phyloP scores from a whole-genome alignment of 2,888 invertebrate genomes.

The Iphiclides podalirius region DNA sequence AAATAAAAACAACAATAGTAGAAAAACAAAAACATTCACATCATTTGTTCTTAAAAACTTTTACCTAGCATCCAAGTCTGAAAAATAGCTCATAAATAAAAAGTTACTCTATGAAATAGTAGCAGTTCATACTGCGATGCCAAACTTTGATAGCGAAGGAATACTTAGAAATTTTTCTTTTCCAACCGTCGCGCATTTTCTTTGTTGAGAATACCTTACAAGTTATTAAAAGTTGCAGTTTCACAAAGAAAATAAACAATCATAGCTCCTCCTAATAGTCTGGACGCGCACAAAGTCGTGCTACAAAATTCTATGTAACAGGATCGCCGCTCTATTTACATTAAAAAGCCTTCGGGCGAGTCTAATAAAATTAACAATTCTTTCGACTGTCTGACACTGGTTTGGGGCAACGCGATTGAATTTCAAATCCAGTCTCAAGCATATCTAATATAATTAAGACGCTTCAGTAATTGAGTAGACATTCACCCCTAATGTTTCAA shows the following conservation, averaged over 20 bases:
- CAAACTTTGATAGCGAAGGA: constrained; percentile 21
- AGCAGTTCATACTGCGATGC: constrained; percentile 10
- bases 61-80: not conserved
- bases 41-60: not conserved
- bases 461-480: constrained; percentile 68
- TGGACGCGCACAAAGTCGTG: constrained; percentile 24
- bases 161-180: constrained; percentile 25
- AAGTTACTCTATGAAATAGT: constrained; percentile 9
- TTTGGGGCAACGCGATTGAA: constrained; percentile 61
- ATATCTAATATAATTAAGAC: constrained; percentile 72
- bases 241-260: constrained; percentile 21
- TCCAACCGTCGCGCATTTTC: constrained; percentile 24
- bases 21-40: constrained; percentile 1
- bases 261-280: constrained; percentile 22
- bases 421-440: constrained; percentile 69
- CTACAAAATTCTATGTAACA: constrained; percentile 36
- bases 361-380: constrained; percentile 70
- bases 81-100: constrained; percentile 15
- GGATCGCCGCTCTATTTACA: constrained; percentile 54
- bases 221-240: constrained; percentile 28
- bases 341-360: constrained; percentile 55
- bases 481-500: constrained; percentile 49
- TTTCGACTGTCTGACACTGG: constrained; percentile 52
- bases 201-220: constrained; percentile 28
- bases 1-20: too few relatives aligned